Base-by-base conservation (phyloP, 2,797 vertebrate genomes). In the Aythya fuligula region DNA sequence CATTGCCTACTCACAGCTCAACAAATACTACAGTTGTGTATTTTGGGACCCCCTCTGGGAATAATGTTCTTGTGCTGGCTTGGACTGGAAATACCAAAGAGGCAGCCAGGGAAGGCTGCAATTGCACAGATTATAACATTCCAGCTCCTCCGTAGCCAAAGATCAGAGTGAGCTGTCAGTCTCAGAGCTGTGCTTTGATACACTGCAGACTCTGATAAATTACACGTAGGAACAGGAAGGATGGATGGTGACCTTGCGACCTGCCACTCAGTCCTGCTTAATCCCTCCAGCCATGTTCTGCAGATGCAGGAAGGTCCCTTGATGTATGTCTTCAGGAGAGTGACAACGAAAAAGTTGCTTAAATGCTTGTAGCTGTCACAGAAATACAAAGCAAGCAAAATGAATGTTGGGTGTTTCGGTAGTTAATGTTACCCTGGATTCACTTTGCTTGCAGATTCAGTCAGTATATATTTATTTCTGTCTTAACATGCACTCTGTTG, bases 301-400 rank as follows among this genome's bases (percentile, higher is more conserved):
- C 62, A 77, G 6, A 24, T 21, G 51, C 69, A 74, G 89, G 73
- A 93, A 87, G 45, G 34, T 78, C 89, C 72, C 38, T 28, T 61
- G 75, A 79, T 87, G 45, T 67, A 27, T 61, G 83, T 58, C 74
- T 64, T 57, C 43, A 22, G 85, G 67, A 87, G 51, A 87, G 60
- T 0, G 15, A 65, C 14, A 30, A 75, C 71, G 89, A 38, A 72
- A 69, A 96, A 85, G 89, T 90, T 66, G 73, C 65, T 47, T 20
- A 38, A 34, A 16, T 12, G 51, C 91, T 87, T 86, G 95, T 72
- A 87, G 61, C 79, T 79, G 94, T 74, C 91, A 82, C 38, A 47
- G 84, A 91, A 96, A 84, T 30, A 93, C 94, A 89, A 72, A 76
- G 85, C 72, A 28, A 88, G 85, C 32, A 60, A 49, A 88, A 86